Percentiles rank a stretch among this genome's conserved stretches.
phyloP scores from a whole-genome alignment of 2,113 vertebrate genomes.

The Phyllostomus discolor region DNA sequence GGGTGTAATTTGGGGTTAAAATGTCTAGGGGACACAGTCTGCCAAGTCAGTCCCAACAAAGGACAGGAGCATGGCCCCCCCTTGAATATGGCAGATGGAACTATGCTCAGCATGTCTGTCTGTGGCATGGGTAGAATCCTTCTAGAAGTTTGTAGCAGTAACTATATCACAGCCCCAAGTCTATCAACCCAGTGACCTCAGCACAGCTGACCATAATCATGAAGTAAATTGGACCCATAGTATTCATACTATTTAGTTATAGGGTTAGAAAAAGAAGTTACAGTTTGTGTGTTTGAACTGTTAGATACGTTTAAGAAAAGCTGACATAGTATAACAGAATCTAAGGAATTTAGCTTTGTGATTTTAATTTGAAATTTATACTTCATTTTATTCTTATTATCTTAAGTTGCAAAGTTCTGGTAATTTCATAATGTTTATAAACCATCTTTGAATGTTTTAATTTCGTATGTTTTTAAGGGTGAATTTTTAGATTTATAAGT shows the following conservation, averaged over 20 bases:
- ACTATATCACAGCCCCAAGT: neutral
- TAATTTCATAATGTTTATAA: neutral
- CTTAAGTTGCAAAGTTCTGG: neutral
- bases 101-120: neutral
- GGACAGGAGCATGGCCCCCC: neutral
- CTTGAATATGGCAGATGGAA: neutral
- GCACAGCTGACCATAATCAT: neutral
- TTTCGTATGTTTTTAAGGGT: neutral
- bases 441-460: neutral
- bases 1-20: neutral
- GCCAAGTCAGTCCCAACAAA: neutral
- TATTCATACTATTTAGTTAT: neutral
- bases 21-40: neutral
- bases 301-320: constrained; percentile 32
- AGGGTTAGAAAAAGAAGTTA: constrained; percentile 11
- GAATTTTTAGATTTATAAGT: constrained; percentile 12
- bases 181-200: neutral
- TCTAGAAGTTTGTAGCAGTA: neutral
- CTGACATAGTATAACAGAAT: neutral
- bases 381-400: constrained; percentile 1
- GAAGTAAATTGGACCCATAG: neutral
- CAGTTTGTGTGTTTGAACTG: neutral
- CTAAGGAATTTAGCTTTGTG: neutral
- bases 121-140: neutral
- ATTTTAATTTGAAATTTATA: constrained; percentile 12